Evolutionary conservation across 2,888 invertebrate species (phyloP).

Genomic region (Portevinia maculata): DNA sequence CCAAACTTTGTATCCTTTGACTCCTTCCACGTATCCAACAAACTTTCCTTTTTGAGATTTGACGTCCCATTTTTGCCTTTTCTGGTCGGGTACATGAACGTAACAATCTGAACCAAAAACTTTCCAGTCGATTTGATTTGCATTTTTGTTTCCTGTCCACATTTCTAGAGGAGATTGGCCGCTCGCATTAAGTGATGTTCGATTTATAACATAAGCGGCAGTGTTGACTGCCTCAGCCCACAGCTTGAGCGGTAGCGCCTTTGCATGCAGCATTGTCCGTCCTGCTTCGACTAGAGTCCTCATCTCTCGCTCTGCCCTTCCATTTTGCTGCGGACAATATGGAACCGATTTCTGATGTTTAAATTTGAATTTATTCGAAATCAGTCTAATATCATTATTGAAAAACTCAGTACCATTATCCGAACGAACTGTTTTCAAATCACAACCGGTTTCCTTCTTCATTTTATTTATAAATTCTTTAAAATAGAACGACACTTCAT

Average conservation of each 20-base stretch:
- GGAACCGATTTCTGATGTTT: constrained; percentile 67
- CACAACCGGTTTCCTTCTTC: constrained; percentile 53
- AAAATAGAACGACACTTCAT: constrained; percentile 45
- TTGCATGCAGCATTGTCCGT: no score
- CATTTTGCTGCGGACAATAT: constrained; percentile 80
- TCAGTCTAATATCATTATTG: constrained; percentile 71
- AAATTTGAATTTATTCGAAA: constrained; percentile 75
- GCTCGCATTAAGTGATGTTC: constrained; percentile 74
- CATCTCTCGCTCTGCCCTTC: no score
- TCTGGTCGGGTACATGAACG: no score
- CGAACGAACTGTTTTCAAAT: no score
- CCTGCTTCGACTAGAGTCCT: no score
- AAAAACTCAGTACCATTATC: no score
- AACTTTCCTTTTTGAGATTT: constrained; percentile 18
- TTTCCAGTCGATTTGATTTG: constrained; percentile 40
- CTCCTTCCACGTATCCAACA: constrained; percentile 78
- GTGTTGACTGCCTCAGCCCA: no score
- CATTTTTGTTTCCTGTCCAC: constrained; percentile 14
- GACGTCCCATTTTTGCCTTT: no score
- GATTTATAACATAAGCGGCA: no score
- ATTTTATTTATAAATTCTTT: constrained; percentile 15
- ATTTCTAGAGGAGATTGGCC: constrained; percentile 25
- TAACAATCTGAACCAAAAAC: no score
- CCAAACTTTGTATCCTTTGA: constrained; percentile 76
- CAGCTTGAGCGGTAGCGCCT: no score